phyloP scores from a whole-genome alignment of 2,888 invertebrate genomes.

The Eumacrocentrus americanus region DNA sequence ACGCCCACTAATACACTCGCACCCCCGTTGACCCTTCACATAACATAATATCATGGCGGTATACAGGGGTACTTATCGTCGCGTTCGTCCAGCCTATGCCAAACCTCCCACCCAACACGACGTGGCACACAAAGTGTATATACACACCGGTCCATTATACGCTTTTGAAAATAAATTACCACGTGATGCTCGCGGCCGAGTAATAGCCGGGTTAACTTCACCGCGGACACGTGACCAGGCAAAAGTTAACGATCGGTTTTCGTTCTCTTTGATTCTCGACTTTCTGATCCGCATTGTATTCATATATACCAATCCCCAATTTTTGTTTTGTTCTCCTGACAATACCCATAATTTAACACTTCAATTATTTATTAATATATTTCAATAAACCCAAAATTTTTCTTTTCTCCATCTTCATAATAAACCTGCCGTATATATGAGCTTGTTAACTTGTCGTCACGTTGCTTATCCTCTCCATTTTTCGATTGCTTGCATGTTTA shows the following conservation, averaged over 20 bases:
- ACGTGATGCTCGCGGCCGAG: slow-evolving; percentile 32
- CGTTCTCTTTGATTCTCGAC: slow-evolving; percentile 7
- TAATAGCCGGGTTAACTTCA: slow-evolving; percentile 47
- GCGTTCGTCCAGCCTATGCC: neutral
- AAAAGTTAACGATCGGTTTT: slow-evolving; percentile 52
- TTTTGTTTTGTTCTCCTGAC: neutral
- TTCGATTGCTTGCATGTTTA: no score
- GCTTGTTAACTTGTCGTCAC: no score
- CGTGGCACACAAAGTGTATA: no score
- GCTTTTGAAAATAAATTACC: slow-evolving; percentile 40
- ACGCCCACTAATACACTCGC: slow-evolving; percentile 41
- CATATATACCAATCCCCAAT: no score
- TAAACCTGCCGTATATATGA: no score
- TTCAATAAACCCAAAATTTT: no score
- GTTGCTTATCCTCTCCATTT: no score
- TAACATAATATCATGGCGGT: slow-evolving; percentile 28
- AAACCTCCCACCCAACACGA: neutral
- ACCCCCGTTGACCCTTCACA: slow-evolving; percentile 29
- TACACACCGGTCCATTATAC: slow-evolving; percentile 31
- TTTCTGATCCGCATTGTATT: neutral
- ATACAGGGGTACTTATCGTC: slow-evolving; percentile 21
- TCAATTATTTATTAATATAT: neutral
- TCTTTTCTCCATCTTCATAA: no score
- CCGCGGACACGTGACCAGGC: slow-evolving; percentile 48
- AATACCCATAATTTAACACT: slow-evolving; percentile 1